Percentiles rank a stretch among this genome's conserved stretches.
Conservation (phyloP, 2,888 invertebrate species). For the Tineola bisselliella region DNA sequence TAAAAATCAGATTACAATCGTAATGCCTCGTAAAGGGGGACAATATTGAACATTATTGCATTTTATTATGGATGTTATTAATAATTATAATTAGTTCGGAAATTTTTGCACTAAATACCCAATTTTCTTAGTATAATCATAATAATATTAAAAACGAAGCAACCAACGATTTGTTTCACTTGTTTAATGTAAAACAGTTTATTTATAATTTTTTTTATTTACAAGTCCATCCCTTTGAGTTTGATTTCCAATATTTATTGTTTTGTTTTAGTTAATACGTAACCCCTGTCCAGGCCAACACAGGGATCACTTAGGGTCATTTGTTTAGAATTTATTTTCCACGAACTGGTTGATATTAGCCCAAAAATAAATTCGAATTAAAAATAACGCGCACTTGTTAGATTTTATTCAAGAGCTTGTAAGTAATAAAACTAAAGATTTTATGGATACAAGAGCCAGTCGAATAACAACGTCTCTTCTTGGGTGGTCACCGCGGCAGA, state of each 20-base stretch:
- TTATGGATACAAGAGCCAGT: background rate
- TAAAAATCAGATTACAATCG: conserved; percentile 10
- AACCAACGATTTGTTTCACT: too few species aligned
- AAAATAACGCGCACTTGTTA: background rate
- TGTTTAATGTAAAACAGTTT: too few species aligned
- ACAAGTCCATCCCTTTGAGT: too few species aligned
- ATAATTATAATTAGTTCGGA: background rate
- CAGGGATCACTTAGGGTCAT: too few species aligned
- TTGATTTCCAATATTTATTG: too few species aligned
- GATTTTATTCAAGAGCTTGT: background rate
- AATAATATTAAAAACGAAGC: too few species aligned
- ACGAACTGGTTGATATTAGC: background rate
- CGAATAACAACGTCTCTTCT: background rate
- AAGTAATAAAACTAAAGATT: background rate
- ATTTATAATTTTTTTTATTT: background rate
- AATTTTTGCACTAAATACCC: background rate
- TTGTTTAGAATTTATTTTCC: too few species aligned
- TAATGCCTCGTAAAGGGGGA: background rate
- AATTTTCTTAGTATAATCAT: too few species aligned
- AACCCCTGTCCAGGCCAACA: too few species aligned
- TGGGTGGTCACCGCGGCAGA: background rate
- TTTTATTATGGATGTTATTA: background rate
- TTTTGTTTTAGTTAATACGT: too few species aligned
- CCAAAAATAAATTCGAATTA: background rate
- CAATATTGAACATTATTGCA: background rate